phyloP scores from a whole-genome alignment of 2,888 invertebrate species.

The Pediacus dermestoides region DNA sequence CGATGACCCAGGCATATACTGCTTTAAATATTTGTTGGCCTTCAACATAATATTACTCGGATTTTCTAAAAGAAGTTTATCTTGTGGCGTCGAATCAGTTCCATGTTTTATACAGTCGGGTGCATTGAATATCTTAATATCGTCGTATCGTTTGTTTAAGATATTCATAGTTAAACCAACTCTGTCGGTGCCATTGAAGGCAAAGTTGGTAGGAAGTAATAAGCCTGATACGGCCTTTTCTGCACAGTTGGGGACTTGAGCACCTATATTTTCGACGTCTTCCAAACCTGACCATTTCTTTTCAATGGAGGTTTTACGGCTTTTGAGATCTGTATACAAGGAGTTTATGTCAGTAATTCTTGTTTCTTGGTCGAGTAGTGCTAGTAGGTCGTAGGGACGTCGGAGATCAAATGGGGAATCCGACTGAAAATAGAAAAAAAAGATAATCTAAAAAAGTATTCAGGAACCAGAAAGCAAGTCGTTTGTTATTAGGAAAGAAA shows the following conservation, averaged over 20 bases:
- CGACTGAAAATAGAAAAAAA: slow-evolving; percentile 51
- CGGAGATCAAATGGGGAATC: slow-evolving; percentile 71
- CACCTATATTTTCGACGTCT: slow-evolving; percentile 57
- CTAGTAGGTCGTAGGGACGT: slow-evolving; percentile 69
- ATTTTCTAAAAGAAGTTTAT: slow-evolving; percentile 51
- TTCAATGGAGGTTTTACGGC: slow-evolving; percentile 62
- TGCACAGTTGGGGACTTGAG: slow-evolving; percentile 62
- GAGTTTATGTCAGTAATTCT: slow-evolving; percentile 59
- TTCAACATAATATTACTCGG: slow-evolving; percentile 52
- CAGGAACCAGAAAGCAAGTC: too few species aligned
- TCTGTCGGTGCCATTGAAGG: slow-evolving; percentile 56
- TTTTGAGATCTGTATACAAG: slow-evolving; percentile 61
- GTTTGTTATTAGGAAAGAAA: too few species aligned
- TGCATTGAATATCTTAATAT: slow-evolving; percentile 38
- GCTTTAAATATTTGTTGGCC: slow-evolving; percentile 53
- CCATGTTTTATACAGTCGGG: slow-evolving; percentile 40
- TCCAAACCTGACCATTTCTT: slow-evolving; percentile 57
- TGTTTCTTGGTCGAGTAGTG: slow-evolving; percentile 73
- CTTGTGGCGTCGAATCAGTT: too few species aligned
- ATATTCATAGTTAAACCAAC: slow-evolving; percentile 48
- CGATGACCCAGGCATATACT: slow-evolving; percentile 45
- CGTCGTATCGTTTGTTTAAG: slow-evolving; percentile 30
- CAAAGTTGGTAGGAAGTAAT: slow-evolving; percentile 64
- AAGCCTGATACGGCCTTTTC: slow-evolving; percentile 62
- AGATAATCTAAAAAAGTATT: slow-evolving; percentile 2